Base-by-base conservation (phyloP, 2,797 vertebrate species). In the Tamandua tetradactyla region DNA sequence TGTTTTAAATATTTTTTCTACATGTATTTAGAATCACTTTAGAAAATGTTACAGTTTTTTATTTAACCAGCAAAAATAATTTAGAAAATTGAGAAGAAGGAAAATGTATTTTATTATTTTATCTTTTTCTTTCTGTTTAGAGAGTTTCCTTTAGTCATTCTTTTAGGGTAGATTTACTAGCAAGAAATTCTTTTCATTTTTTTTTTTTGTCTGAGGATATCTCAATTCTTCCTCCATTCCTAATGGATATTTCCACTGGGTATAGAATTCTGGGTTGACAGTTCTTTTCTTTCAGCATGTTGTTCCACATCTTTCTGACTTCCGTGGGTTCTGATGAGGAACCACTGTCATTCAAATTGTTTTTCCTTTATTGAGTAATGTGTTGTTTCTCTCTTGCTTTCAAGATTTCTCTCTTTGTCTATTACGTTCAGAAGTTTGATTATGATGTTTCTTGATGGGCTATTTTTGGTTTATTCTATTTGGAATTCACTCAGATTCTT, bases 1-100 rank as follows among this genome's bases (percentile, higher is more conserved):
- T 78, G 42, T 64, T 87, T 49, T 64, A 32, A 64, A 35, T 61
- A 52, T 23, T 52, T 85, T 37, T 42, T 62, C 22, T 74, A 13
- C 40, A 17, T 40, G 59, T 15, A 47, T 69, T 75, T 61, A 84
- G 32, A 81, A 37, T 75, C 22, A 69, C 4, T n/a, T 75, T 27
- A 81, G 15, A 44, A 62, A 66, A 14, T n/a, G 27, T 40, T 87
- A 27, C 59, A 32, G 40, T n/a, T 66, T 78, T 79, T 30, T 14
- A n/a, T 69, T 80, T 23, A 42, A 62, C 9, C 5, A 6, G 42
- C 49, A 90, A 86, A 87, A 44, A 9, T 49, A n/a, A 57, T 72
- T 94, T 72, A 61, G 61, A 89, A 88, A 40, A 80, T 57, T 80
- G 37, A 74, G 52, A 69, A 69, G 52, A 52, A 94, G 49, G 42